These are phyloP conservation scores for Sebastes steindachneri DNA, from an alignment of 2,797 vertebrate species.

Conservation along the genomic window DNA sequence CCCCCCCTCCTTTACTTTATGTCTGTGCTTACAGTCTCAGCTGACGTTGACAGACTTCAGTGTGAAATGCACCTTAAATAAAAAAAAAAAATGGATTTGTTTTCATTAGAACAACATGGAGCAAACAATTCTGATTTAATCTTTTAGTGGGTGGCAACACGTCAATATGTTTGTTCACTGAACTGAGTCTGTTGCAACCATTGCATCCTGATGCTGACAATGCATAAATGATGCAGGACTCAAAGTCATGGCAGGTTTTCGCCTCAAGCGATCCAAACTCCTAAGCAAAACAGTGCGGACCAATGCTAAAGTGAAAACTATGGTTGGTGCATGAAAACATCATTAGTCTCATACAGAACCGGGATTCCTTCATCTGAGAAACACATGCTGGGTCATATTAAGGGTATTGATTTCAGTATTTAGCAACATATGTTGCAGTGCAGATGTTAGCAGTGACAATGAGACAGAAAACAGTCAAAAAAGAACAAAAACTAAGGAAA, in stretches of 20 bases:
- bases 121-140: conserved; percentile 71
- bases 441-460: neutral
- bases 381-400: neutral
- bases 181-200: conserved; percentile 61
- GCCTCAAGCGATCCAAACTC: conserved; percentile 62
- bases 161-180: conserved; percentile 73
- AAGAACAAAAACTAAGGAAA: neutral
- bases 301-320: conserved; percentile 28
- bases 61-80: conserved; percentile 30
- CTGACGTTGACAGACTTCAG: neutral
- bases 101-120: conserved; percentile 26
- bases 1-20: neutral
- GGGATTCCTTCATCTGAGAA: neutral
- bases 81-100: neutral
- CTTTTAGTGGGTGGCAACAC: conserved; percentile 64
- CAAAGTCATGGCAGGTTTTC: conserved; percentile 70
- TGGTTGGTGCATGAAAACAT: conserved; percentile 37
- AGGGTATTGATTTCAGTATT: neutral
- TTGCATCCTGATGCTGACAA: conserved; percentile 73
- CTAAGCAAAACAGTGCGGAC: conserved; percentile 46
- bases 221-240: conserved; percentile 80
- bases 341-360: conserved; percentile 6
- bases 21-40: neutral
- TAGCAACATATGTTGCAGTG: neutral
- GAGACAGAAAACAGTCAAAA: neutral